A percentile compares a stretch with the other conserved stretches of the same genome.
Conservation (phyloP, 2,888 invertebrate genomes). For the Hirtodrosophila confusa region DNA sequence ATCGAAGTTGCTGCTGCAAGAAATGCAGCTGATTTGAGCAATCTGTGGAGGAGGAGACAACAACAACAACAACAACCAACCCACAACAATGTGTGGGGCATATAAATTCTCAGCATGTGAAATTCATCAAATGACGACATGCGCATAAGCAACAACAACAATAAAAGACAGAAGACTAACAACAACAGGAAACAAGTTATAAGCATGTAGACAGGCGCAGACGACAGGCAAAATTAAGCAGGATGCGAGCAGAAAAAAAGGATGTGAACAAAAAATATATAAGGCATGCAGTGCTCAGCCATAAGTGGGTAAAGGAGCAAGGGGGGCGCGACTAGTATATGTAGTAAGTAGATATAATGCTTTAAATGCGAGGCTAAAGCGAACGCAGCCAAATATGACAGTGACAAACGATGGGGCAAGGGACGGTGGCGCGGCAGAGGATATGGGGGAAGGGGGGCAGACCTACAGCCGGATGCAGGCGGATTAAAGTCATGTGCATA, state of each 20-base stretch:
- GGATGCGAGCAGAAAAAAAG: conserved; percentile 50
- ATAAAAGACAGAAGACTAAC: conserved; percentile 16
- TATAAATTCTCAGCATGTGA: conserved; percentile 74
- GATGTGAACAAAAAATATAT: conserved; percentile 22
- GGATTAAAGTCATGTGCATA: conserved; percentile 78
- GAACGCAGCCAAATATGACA: conserved; percentile 64
- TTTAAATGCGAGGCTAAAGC: conserved; percentile 41
- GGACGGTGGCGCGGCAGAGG: no score
- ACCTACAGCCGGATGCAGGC: conserved; percentile 61
- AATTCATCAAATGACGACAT: conserved; percentile 73
- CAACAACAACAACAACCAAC: conserved; percentile 1
- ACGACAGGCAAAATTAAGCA: conserved; percentile 76
- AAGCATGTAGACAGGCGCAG: conserved; percentile 77
- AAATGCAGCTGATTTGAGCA: conserved; percentile 56
- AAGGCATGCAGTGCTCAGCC: conserved; percentile 4
- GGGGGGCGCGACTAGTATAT: conserved; percentile 9
- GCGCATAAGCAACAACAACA: conserved; percentile 35
- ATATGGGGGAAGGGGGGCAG: conserved; percentile 7
- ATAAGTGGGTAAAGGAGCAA: background rate
- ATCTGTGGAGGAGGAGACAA: conserved; percentile 26
- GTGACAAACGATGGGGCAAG: conserved; percentile 61
- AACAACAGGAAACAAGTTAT: conserved; percentile 75
- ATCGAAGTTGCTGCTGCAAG: conserved; percentile 39
- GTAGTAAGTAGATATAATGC: conserved; percentile 52
- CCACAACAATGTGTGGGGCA: conserved; percentile 45